These are phyloP conservation scores for Drosophila cardini DNA, from an alignment of 1,140 invertebrate genomes.

Conservation along the genomic window DNA sequence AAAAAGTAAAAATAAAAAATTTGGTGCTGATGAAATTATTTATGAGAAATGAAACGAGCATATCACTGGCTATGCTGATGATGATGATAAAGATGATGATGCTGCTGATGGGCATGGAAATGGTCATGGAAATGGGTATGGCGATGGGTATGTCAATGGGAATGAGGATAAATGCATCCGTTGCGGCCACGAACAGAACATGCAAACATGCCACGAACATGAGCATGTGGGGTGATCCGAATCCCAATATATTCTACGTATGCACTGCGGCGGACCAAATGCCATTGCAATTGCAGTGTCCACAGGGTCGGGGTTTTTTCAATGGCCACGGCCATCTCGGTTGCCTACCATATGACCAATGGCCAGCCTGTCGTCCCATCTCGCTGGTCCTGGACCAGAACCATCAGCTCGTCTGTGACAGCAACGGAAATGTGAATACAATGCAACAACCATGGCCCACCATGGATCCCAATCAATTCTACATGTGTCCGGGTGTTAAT, in stretches of 20 bases:
- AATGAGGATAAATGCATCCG: conserved; percentile 22
- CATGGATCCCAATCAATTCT: conserved; percentile 74
- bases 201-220: conserved; percentile 77
- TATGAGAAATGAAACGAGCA: conserved; percentile 68
- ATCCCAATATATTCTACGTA: conserved; percentile 82
- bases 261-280: conserved; percentile 61
- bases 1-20: no score
- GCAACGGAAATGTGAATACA: conserved; percentile 13
- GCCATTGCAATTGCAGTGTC: conserved; percentile 69
- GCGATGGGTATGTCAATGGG: neutral
- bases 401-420: conserved; percentile 44
- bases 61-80: conserved; percentile 1
- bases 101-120: conserved; percentile 19
- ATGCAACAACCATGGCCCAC: conserved; percentile 64
- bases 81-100: conserved; percentile 19
- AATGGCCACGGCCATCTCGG: conserved; percentile 71
- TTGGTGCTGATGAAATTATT: conserved; percentile 75
- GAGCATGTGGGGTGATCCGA: conserved; percentile 82
- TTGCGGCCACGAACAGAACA: conserved; percentile 63
- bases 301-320: conserved; percentile 78
- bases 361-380: conserved; percentile 70
- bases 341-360: conserved; percentile 70
- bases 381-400: conserved; percentile 18
- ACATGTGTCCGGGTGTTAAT: conserved; percentile 61
- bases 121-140: neutral